Conservation (phyloP, 2,888 invertebrate species). For the Drosophila crucigera region DNA sequence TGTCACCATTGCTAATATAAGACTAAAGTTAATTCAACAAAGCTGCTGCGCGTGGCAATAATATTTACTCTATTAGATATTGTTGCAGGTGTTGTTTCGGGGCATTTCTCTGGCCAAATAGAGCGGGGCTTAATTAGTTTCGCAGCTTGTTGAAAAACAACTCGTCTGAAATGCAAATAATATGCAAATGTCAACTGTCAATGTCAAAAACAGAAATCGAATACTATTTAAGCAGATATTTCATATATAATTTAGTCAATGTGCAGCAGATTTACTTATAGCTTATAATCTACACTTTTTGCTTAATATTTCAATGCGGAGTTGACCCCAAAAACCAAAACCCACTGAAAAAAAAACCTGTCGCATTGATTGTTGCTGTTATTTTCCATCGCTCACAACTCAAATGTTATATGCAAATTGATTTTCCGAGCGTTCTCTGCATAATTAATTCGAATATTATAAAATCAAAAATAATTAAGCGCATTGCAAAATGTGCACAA, state of each 20-base stretch:
- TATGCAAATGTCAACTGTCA: constrained; percentile 15
- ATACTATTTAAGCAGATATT: constrained; percentile 2
- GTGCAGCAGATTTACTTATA: neutral
- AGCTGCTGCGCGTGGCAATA: neutral
- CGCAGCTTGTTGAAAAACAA: constrained; percentile 9
- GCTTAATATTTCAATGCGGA: neutral
- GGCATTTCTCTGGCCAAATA: constrained; percentile 13
- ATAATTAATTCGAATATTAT: constrained; percentile 46
- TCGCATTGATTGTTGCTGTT: constrained; percentile 21
- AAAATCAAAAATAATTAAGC: constrained; percentile 17
- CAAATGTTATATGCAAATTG: constrained; percentile 35
- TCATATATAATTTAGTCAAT: neutral
- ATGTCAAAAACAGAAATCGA: constrained; percentile 7
- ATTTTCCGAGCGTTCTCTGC: constrained; percentile 46
- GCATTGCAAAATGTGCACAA: constrained; percentile 53
- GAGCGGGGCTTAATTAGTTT: constrained; percentile 34
- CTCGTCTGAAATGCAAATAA: constrained; percentile 40
- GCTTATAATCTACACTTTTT: neutral
- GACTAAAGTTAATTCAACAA: neutral
- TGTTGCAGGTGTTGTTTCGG: constrained; percentile 6
- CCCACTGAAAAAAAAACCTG: constrained; percentile 10
- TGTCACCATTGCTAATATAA: neutral
- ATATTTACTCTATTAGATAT: constrained; percentile 1
- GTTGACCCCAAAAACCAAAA: constrained; percentile 23
- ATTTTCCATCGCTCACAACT: constrained; percentile 8